phyloP scores from a whole-genome alignment of 2,113 vertebrate genomes.

The Rhinolophus sinicus region DNA sequence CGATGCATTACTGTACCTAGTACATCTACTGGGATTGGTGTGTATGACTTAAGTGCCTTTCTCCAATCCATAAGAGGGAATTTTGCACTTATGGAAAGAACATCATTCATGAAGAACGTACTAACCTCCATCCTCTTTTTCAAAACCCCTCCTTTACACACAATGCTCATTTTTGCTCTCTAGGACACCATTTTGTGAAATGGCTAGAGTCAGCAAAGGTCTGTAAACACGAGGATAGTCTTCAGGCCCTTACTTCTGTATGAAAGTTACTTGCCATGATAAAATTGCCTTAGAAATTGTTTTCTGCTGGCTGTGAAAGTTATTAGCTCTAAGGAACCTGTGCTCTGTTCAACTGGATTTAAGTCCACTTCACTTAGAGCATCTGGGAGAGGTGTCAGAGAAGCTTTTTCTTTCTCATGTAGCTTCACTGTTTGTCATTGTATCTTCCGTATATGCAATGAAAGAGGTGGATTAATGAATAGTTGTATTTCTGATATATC shows the following conservation, averaged over 20 bases:
- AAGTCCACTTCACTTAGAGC: neutral
- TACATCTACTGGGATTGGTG: neutral
- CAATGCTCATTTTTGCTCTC: neutral
- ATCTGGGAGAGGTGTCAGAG: neutral
- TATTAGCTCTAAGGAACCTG: neutral
- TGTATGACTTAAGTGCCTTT: neutral
- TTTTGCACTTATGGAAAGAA: neutral
- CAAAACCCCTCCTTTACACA: neutral
- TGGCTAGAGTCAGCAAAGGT: neutral
- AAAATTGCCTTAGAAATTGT: neutral
- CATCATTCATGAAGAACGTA: neutral
- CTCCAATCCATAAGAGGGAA: neutral
- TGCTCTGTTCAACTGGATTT: neutral
- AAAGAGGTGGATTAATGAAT: neutral
- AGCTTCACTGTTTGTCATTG: neutral
- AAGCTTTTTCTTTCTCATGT: neutral
- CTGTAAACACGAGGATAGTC: neutral
- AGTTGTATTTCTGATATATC: slow-evolving; percentile 37
- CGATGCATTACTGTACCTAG: neutral
- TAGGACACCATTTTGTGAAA: neutral
- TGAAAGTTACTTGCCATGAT: neutral
- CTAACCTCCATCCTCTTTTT: neutral
- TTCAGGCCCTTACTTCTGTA: neutral
- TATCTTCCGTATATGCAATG: neutral
- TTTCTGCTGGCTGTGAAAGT: neutral